Conservation (phyloP, 2,888 invertebrate species). For the Teinopalpus imperialis region DNA sequence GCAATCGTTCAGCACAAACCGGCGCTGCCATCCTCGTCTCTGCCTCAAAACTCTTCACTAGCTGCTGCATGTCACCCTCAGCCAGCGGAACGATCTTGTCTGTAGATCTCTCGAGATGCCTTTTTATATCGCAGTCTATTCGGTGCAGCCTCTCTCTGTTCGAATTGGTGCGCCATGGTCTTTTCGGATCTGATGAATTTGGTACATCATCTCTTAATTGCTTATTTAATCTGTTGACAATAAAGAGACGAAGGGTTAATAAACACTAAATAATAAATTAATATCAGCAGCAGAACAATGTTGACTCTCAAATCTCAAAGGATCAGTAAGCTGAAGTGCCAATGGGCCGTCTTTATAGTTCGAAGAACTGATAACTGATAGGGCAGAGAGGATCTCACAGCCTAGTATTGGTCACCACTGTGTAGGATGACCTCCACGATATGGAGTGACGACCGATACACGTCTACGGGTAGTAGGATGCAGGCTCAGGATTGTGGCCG, state of each 20-base stretch:
- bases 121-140: constrained; percentile 59
- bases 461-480: too few relatives aligned
- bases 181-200: constrained; percentile 49
- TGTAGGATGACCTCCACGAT: too few relatives aligned
- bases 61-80: constrained; percentile 52
- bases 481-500: too few relatives aligned
- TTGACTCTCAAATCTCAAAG: too few relatives aligned
- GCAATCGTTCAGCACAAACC: constrained; percentile 44
- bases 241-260: neutral
- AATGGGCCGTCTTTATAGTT: too few relatives aligned
- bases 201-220: constrained; percentile 31
- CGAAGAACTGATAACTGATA: too few relatives aligned
- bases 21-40: constrained; percentile 38
- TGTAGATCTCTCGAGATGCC: constrained; percentile 53
- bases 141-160: constrained; percentile 62
- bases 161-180: constrained; percentile 68
- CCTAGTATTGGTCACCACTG: too few relatives aligned
- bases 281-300: too few relatives aligned
- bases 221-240: constrained; percentile 48
- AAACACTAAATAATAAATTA: too few relatives aligned
- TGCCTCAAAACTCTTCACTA: constrained; percentile 52
- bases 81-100: constrained; percentile 49
- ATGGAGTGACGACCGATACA: too few relatives aligned
- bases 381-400: too few relatives aligned
- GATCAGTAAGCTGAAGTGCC: too few relatives aligned